phyloP scores from a whole-genome alignment of 2,888 invertebrate species.

The Eupithecia abbreviata region DNA sequence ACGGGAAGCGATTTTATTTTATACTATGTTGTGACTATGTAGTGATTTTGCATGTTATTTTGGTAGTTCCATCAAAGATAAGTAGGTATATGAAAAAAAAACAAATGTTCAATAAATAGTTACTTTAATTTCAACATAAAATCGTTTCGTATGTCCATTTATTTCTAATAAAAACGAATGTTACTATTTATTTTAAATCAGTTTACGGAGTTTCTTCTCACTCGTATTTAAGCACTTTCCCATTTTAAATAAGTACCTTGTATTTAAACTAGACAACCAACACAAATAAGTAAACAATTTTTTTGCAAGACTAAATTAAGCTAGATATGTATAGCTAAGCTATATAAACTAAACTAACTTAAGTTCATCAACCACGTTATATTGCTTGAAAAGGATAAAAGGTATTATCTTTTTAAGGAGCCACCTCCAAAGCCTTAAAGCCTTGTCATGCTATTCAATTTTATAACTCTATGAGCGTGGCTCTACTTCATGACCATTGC shows the following conservation, averaged over 20 bases:
- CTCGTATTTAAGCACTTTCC: neutral
- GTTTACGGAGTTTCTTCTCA: neutral
- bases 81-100: neutral
- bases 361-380: neutral
- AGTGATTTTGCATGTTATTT: too few relatives aligned
- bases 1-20: too few relatives aligned
- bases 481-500: neutral
- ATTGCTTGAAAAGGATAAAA: neutral
- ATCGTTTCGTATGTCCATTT: constrained; percentile 12
- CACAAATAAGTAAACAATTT: too few relatives aligned
- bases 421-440: neutral
- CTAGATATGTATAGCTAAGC: neutral
- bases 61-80: too few relatives aligned
- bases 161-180: neutral
- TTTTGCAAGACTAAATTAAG: neutral
- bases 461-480: neutral
- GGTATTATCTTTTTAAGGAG: neutral
- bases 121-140: constrained; percentile 31
- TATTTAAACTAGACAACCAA: neutral
- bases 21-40: too few relatives aligned
- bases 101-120: constrained; percentile 31
- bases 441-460: neutral
- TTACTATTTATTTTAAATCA: constrained; percentile 3
- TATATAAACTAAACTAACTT: neutral
- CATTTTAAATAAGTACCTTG: constrained; percentile 1